Conservation (phyloP, 2,113 vertebrate genomes). For the Sinocyclocheilus anshuiensis region DNA sequence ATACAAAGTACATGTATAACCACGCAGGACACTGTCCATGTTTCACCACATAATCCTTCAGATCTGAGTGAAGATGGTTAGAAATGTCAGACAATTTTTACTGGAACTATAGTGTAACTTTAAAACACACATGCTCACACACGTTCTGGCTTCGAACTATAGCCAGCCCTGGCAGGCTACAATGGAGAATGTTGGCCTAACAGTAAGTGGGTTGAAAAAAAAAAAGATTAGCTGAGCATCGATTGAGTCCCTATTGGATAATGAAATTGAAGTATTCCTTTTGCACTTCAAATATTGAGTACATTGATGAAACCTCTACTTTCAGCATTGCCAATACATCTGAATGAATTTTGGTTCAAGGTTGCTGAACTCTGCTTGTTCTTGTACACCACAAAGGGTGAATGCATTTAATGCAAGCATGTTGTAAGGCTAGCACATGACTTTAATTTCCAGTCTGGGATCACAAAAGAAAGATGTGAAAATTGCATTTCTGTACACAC, state of each 20-base stretch:
- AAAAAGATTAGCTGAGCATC: conserved; percentile 61
- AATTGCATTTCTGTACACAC: conserved; percentile 52
- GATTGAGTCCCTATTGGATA: conserved; percentile 74
- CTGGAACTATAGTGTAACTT: conserved; percentile 61
- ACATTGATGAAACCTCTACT: conserved; percentile 21
- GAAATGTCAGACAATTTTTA: conserved; percentile 48
- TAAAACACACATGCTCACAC: conserved; percentile 42
- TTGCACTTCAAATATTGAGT: conserved; percentile 43
- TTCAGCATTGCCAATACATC: neutral
- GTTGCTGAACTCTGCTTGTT: conserved; percentile 40
- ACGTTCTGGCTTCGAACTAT: conserved; percentile 20
- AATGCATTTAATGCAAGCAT: conserved; percentile 24
- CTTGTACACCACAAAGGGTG: conserved; percentile 16
- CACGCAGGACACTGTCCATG: conserved; percentile 23
- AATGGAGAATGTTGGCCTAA: conserved; percentile 59
- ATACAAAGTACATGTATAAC: neutral
- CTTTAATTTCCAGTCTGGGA: conserved; percentile 46
- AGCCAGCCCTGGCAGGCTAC: conserved; percentile 39
- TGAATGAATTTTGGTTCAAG: conserved; percentile 46
- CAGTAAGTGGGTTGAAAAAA: conserved; percentile 75
- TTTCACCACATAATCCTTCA: conserved; percentile 47
- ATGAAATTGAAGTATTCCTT: conserved; percentile 66
- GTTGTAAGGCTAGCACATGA: conserved; percentile 44
- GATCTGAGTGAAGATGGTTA: conserved; percentile 42
- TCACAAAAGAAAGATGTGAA: conserved; percentile 52